Evolutionary conservation across 2,888 invertebrate genomes (phyloP), one percentile per base, ranked within the genome.

Genomic region (Xiphydria camelus): DNA sequence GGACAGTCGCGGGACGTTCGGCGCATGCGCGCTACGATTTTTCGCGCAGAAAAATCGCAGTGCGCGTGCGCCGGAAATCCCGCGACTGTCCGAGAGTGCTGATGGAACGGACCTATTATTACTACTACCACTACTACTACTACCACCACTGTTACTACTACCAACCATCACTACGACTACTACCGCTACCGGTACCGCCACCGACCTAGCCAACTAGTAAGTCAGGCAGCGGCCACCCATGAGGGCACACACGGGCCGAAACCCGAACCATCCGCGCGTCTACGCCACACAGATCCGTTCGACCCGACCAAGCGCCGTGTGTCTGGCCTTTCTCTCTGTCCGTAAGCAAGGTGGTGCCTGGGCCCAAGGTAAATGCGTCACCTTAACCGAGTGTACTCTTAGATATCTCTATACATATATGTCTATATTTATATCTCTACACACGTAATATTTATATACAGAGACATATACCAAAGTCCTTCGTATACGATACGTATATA

Each of bases 311-410:
- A 68, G 64, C 69, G 68, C 67, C 68, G 61, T 64, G 59, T 67
- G 68, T 68, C 66, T 70, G 71, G 71, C 73, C 68, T 70, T 70
- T 73, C 65, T 70, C 71, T 73, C 70, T 73, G 73, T 74, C 60
- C 64, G 64, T 68, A 73, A 66, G 67, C 70, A 72, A 74, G 75
- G 74, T 74, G 73, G 73, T 74, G 74, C 73, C 73, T 72, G 75
- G 75, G 75, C 75, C 74, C 69, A 76, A 76, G 76, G 76, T 76
- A 76, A 76, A 73, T 76, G 75, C 74, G 73, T 75, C 75, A 74
- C 75, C 75, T 75, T 75, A 75, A 74, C 65, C 72, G 75, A 75
- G 75, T 75, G 75, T 75, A 72, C 64, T 72, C 66, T 73, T 73
- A 71, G 70, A 71, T 68, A 14, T 34, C 45, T 45, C 40, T 51